A percentile compares a stretch with the other conserved stretches of the same genome.
Conservation (phyloP, 2,113 vertebrate genomes). For the Vicugna pacos region DNA sequence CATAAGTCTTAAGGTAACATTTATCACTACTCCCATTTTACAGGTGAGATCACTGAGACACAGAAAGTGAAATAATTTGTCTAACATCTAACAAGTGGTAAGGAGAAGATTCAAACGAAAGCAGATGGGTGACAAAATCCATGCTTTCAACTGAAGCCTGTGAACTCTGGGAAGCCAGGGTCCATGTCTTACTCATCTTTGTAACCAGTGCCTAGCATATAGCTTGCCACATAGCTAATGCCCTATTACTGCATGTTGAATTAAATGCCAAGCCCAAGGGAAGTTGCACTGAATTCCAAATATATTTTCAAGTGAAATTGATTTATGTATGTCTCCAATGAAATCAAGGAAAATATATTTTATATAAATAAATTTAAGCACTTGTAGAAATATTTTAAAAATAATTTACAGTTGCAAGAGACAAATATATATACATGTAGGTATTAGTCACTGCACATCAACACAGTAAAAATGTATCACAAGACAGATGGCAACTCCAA, state of each 20-base stretch:
- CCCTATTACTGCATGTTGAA: background rate
- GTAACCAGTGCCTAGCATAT: background rate
- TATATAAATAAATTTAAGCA: slow-evolving; percentile 58
- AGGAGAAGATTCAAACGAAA: slow-evolving; percentile 31
- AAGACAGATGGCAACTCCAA: slow-evolving; percentile 65
- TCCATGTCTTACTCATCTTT: background rate
- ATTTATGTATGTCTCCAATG: slow-evolving; percentile 8
- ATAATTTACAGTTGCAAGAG: slow-evolving; percentile 55
- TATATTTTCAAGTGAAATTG: slow-evolving; percentile 25
- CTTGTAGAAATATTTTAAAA: slow-evolving; percentile 49
- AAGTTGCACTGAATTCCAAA: slow-evolving; percentile 30
- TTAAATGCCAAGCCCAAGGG: background rate
- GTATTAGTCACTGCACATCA: slow-evolving; percentile 42
- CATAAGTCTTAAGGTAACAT: background rate
- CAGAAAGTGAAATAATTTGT: slow-evolving; percentile 22
- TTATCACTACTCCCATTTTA: background rate
- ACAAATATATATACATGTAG: background rate
- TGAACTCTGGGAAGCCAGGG: background rate
- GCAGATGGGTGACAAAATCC: background rate
- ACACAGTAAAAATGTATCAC: slow-evolving; percentile 49
- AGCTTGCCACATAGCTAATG: background rate
- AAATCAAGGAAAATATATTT: slow-evolving; percentile 32
- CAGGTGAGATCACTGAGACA: background rate
- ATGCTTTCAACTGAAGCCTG: background rate
- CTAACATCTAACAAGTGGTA: background rate